Percentiles rank a stretch among this genome's conserved stretches.
Evolutionary conservation across 2,888 invertebrate genomes (phyloP).

Genomic region (Athetis lepigone): DNA sequence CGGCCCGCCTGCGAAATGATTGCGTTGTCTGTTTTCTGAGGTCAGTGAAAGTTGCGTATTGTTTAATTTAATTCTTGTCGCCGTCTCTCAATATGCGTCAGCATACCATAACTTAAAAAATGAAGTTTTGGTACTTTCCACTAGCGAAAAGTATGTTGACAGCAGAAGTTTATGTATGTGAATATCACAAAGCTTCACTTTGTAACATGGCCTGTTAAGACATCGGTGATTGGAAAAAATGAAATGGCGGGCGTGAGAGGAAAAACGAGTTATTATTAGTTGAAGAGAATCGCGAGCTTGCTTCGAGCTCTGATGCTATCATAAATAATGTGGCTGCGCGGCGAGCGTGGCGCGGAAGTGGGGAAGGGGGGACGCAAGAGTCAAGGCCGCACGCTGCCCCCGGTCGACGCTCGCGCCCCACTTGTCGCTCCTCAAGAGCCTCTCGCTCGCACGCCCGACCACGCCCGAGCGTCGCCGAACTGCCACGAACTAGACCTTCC

Average conservation of each 20-base stretch:
- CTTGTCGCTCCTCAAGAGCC: slow-evolving; percentile 81
- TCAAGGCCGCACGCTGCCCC: slow-evolving; percentile 95
- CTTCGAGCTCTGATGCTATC: slow-evolving; percentile 89
- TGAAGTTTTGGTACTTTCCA: slow-evolving; percentile 24
- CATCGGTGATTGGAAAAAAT: slow-evolving; percentile 77
- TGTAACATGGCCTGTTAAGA: slow-evolving; percentile 66
- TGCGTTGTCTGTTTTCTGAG: slow-evolving; percentile 84
- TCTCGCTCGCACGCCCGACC: slow-evolving; percentile 82
- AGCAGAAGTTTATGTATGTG: slow-evolving; percentile 16
- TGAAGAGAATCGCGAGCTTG: slow-evolving; percentile 88
- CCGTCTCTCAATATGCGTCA: slow-evolving; percentile 41
- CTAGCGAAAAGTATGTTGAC: slow-evolving; percentile 14
- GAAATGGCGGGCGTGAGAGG: slow-evolving; percentile 88
- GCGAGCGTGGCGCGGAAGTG: slow-evolving; percentile 78
- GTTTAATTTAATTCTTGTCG: slow-evolving; percentile 68
- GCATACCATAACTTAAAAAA: slow-evolving; percentile 54
- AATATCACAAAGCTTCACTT: slow-evolving; percentile 36
- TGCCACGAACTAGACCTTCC: slow-evolving; percentile 89
- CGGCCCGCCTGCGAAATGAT: slow-evolving; percentile 87
- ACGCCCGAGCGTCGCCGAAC: slow-evolving; percentile 78
- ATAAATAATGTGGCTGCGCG: slow-evolving; percentile 89
- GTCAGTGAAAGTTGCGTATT: slow-evolving; percentile 87
- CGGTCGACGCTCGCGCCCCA: slow-evolving; percentile 94
- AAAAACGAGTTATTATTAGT: slow-evolving; percentile 90
- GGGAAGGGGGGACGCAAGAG: slow-evolving; percentile 85